Evolutionary conservation across 2,113 vertebrate species (phyloP).

Genomic region (Gasterosteus aculeatus): DNA sequence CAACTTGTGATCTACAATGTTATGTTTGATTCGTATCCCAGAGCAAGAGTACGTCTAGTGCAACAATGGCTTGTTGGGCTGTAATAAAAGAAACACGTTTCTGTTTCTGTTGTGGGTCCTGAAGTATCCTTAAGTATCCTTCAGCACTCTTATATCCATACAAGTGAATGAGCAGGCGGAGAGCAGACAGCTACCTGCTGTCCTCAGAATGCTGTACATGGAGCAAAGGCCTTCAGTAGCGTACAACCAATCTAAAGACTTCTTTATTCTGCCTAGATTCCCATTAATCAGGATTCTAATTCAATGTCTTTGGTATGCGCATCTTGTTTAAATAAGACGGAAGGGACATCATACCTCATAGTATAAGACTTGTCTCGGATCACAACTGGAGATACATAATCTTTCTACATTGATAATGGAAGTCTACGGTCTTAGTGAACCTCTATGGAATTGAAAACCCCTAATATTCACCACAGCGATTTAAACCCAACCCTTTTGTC

Average conservation of each 20-base stretch:
- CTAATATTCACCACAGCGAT: conserved; percentile 35
- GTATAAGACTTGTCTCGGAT: conserved; percentile 5
- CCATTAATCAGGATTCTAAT: background rate
- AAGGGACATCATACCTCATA: background rate
- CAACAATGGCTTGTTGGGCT: background rate
- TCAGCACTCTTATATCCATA: background rate
- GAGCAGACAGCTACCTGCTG: background rate
- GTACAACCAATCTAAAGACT: no score
- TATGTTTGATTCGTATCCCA: background rate
- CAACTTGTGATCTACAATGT: background rate
- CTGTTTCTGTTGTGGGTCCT: background rate
- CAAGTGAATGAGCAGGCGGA: background rate
- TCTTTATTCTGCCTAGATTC: background rate
- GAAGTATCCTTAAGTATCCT: background rate
- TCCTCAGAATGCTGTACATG: background rate
- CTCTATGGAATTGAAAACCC: background rate
- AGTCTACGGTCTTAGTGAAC: background rate
- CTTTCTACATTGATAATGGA: background rate
- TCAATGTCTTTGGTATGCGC: background rate
- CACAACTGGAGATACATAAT: conserved; percentile 19
- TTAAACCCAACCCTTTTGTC: background rate
- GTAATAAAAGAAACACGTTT: background rate
- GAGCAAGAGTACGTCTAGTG: background rate
- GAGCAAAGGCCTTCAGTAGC: conserved; percentile 31
- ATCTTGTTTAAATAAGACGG: background rate